Base-by-base conservation (phyloP, 2,888 invertebrate genomes). In the Gandaritis pyraliata region DNA sequence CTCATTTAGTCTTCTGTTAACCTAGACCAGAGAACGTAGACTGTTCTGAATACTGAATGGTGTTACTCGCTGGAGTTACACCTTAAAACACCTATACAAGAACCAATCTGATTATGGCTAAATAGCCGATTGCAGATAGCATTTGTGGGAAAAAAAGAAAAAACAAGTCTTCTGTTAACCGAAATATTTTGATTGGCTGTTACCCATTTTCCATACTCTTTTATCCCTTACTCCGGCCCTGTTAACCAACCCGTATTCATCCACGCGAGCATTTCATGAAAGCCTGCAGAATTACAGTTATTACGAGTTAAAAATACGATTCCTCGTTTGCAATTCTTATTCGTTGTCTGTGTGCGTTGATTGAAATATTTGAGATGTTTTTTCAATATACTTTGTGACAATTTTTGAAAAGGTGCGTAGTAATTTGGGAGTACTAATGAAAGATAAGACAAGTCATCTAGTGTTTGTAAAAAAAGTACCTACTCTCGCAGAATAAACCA, bases 271-370 rank as follows among this genome's bases (percentile, higher is more conserved):
- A 61, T 56, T 61, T 43, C 54, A 30, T 23, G 50, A 58, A 56
- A 56, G 51, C 58, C 51, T 47, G 29, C 63, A 52, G 64, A 56
- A 56, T 64, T 59, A 64, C 52, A 46, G 48, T 59, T 58, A 54
- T 54, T 63, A 48, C 63, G 58, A 52, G 59, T 51, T 56, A 51
- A 56, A 61, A 59, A 59, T 59, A 51, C 50, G 39, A 51, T 18
- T 59, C 39, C 58, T 15, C 29, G 41, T 58, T 54, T 29, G 41
- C 54, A 46, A 50, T 41, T 43, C 45, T 47, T 45, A 30, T 49
- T 53, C 57, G 49, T 45, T 46, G 49, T 15, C 29, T 33, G 41
- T 46, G 46, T 47, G 7, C 36, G 54, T 54, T 49, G 45, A 58
- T 51, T 58, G 39, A 54, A 62, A 58, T 47, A 51, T 33, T 33